Conservation (phyloP, 2,888 invertebrate species). For the Ptychoptera albimana region DNA sequence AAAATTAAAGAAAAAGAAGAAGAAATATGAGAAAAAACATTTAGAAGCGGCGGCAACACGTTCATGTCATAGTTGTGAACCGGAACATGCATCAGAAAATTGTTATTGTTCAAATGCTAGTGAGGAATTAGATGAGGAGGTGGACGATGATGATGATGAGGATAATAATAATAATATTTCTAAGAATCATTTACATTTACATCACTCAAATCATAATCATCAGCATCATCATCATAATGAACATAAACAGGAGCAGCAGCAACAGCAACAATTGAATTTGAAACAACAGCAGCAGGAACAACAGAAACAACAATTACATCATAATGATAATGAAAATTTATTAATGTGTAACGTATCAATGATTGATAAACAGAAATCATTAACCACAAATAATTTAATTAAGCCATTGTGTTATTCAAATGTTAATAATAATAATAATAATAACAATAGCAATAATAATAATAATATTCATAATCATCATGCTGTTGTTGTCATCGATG, state of each 20-base stretch:
- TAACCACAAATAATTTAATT: too few species aligned
- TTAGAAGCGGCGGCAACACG: slow-evolving; percentile 24
- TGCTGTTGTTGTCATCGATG: not conserved
- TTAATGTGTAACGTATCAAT: too few species aligned
- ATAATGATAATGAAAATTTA: too few species aligned
- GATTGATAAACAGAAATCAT: too few species aligned
- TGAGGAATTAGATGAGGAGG: slow-evolving; percentile 10
- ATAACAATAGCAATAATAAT: too few species aligned
- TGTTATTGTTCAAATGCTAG: slow-evolving; percentile 13
- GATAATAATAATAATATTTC: slow-evolving; percentile 18
- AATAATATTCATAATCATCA: not conserved
- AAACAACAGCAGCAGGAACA: slow-evolving; percentile 1
- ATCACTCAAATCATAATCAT: too few species aligned
- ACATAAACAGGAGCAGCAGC: slow-evolving; percentile 3
- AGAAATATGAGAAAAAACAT: slow-evolving; percentile 35
- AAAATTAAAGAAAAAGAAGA: slow-evolving; percentile 67
- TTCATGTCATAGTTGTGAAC: slow-evolving; percentile 8
- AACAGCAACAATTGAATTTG: not conserved
- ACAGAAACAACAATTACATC: not conserved
- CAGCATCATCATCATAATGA: too few species aligned
- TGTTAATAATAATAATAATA: too few species aligned
- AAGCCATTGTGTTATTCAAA: too few species aligned
- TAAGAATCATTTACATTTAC: too few species aligned
- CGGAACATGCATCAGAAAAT: slow-evolving; percentile 11
- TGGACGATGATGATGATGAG: slow-evolving; percentile 32